Evolutionary conservation across 2,113 vertebrate species (phyloP).

Genomic region (Sula dactylatra): DNA sequence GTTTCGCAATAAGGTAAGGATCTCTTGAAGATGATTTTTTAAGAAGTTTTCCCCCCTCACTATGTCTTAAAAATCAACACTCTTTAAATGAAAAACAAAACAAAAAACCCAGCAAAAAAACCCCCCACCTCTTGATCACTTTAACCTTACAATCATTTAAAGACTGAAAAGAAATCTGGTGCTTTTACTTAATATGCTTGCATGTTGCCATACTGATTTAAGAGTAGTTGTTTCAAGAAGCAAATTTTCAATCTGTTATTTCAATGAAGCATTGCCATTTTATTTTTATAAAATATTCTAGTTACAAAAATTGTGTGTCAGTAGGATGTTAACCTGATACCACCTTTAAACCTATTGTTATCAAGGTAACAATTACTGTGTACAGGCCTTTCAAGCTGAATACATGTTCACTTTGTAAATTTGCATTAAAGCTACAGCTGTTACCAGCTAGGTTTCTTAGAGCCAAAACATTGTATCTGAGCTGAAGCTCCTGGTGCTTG

Average conservation of each 20-base stretch:
- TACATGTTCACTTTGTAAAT: not conserved
- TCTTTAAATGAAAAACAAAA: not conserved
- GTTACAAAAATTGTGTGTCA: not conserved
- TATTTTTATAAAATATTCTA: not conserved
- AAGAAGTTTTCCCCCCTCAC: not conserved
- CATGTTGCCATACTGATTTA: not conserved
- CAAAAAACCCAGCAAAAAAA: no score
- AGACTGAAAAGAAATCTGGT: not conserved
- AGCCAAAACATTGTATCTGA: not conserved
- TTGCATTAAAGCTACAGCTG: not conserved
- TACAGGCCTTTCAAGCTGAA: not conserved
- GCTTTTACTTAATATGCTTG: not conserved
- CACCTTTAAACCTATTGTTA: not conserved
- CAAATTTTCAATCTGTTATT: constrained; percentile 16
- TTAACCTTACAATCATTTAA: not conserved
- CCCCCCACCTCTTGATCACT: not conserved
- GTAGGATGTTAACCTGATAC: not conserved
- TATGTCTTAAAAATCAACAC: not conserved
- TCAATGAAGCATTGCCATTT: constrained; percentile 43
- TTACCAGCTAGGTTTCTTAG: not conserved
- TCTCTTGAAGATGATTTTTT: not conserved
- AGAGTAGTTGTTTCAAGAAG: not conserved
- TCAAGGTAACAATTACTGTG: not conserved
- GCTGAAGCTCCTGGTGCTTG: constrained; percentile 38
- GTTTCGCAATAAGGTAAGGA: not conserved